Evolutionary conservation across 1,140 invertebrate species (phyloP).

Genomic region (Zaprionus tsacasi): DNA sequence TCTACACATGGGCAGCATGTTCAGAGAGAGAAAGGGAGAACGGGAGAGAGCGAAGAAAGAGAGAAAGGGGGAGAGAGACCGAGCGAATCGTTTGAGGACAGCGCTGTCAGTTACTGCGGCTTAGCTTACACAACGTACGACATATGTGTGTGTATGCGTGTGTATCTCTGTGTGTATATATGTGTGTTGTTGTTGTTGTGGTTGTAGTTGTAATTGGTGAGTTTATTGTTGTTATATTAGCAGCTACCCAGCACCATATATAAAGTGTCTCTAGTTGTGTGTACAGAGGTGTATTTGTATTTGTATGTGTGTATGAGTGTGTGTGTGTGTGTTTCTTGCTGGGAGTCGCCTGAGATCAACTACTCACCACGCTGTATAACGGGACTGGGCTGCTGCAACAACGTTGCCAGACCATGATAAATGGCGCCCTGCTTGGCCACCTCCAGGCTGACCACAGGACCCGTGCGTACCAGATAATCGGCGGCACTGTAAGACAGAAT

Average conservation of each 20-base stretch:
- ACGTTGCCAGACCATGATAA: conserved; percentile 96
- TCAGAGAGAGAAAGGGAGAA: conserved; percentile 16
- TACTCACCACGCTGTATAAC: conserved; percentile 91
- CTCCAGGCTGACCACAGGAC: conserved; percentile 96
- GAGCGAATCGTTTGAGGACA: conserved; percentile 19
- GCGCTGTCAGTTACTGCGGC: conserved; percentile 52
- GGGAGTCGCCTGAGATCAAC: conserved; percentile 23
- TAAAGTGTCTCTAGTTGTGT: conserved; percentile 42
- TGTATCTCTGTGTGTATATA: conserved; percentile 17
- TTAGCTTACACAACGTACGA: conserved; percentile 66
- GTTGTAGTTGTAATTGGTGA: conserved; percentile 10
- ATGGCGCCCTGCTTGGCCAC: conserved; percentile 98
- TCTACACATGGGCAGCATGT: conserved; percentile 40
- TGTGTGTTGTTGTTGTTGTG: conserved; percentile 31
- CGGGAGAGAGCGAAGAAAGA: background rate
- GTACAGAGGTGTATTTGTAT: background rate
- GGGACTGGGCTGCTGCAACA: conserved; percentile 95
- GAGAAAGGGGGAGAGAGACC: background rate
- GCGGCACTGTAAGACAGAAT: conserved; percentile 91
- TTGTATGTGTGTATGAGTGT: conserved; percentile 30
- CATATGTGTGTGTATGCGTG: conserved; percentile 28
- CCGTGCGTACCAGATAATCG: conserved; percentile 97
- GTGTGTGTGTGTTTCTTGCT: conserved; percentile 36
- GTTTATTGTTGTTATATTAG: conserved; percentile 46
- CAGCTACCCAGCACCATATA: conserved; percentile 62